These are phyloP conservation scores for Mobula hypostoma DNA, from an alignment of 2,113 vertebrate species.

Conservation along the genomic window DNA sequence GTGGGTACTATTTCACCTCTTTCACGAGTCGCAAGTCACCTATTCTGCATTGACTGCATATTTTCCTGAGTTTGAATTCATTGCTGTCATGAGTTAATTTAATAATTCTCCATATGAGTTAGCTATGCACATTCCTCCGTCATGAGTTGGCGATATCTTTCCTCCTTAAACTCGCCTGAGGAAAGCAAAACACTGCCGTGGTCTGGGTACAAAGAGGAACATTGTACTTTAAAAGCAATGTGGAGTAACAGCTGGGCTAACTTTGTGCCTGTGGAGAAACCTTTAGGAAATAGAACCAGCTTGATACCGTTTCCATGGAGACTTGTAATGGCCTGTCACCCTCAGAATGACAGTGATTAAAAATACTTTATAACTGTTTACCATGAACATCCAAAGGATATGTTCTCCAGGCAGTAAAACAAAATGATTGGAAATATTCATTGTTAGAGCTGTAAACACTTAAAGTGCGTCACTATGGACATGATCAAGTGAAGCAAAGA, in stretches of 20 bases:
- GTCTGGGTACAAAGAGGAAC: neutral
- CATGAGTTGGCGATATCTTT: no score
- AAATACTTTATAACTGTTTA: slow-evolving; percentile 1
- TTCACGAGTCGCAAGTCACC: no score
- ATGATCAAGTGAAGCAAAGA: neutral
- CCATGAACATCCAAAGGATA: neutral
- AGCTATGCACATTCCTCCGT: no score
- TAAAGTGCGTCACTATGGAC: neutral
- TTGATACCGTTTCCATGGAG: neutral
- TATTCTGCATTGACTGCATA: no score
- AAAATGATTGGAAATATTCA: neutral
- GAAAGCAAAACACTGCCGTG: neutral
- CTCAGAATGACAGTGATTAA: neutral
- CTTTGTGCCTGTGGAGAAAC: neutral
- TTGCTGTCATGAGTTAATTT: no score
- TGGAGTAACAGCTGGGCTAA: neutral
- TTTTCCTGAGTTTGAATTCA: no score
- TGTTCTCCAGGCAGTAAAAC: neutral
- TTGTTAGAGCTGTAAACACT: neutral
- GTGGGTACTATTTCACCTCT: no score
- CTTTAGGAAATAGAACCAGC: neutral
- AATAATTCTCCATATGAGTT: no score
- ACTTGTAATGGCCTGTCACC: neutral
- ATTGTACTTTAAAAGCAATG: neutral
- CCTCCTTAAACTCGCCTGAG: neutral